Percentiles rank a stretch among this genome's conserved stretches.
These are phyloP conservation scores for Synergus japonicus DNA, from an alignment of 2,888 invertebrate genomes.

Conservation along the genomic window DNA sequence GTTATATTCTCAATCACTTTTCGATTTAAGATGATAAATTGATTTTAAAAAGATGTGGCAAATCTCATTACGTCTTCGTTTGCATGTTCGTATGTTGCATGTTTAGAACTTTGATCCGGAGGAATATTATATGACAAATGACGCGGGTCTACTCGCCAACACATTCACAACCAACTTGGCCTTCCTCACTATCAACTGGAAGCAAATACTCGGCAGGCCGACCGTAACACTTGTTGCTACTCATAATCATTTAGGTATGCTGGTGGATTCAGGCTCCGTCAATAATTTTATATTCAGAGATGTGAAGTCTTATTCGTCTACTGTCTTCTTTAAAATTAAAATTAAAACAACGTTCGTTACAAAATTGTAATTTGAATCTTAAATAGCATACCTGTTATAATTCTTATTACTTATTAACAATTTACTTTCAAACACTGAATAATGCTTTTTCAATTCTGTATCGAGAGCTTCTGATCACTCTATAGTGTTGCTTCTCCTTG, in stretches of 20 bases:
- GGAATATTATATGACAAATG: constrained; percentile 97
- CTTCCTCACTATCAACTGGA: constrained; percentile 98
- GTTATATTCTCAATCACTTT: constrained; percentile 37
- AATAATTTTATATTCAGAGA: constrained; percentile 9
- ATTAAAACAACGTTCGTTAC: no score
- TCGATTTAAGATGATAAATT: constrained; percentile 43
- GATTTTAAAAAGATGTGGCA: constrained; percentile 43
- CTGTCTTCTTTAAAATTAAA: not conserved
- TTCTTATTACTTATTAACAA: not conserved
- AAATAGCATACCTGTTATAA: no score
- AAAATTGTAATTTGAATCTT: no score
- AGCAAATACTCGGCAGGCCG: constrained; percentile 97
- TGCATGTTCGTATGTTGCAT: constrained; percentile 74
- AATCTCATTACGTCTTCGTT: constrained; percentile 61
- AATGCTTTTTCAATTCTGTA: no score
- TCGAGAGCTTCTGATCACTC: not conserved
- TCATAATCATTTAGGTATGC: constrained; percentile 90
- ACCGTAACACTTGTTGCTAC: constrained; percentile 94
- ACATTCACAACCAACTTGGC: constrained; percentile 95
- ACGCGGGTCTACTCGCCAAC: constrained; percentile 95
- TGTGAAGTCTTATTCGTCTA: not conserved
- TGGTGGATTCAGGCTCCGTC: constrained; percentile 46
- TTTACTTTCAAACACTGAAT: no score
- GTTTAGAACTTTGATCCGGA: constrained; percentile 92
- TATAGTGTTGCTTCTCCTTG: not conserved